Percentiles rank a stretch among this genome's conserved stretches.
Evolutionary conservation across 2,888 invertebrate genomes (phyloP).

Genomic region (Isoperla grammatica): DNA sequence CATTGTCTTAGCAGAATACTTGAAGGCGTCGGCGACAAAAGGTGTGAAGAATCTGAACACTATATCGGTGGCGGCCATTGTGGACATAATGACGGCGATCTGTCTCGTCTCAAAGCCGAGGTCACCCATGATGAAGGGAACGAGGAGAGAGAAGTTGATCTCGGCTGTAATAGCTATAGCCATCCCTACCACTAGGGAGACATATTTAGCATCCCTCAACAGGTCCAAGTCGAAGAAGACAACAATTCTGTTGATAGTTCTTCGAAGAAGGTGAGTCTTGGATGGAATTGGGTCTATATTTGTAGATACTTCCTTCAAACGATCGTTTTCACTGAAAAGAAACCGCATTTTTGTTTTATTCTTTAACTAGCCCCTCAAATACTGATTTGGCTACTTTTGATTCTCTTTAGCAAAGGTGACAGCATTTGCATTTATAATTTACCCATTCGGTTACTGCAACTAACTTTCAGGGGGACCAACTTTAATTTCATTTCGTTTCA

Average conservation of each 20-base stretch:
- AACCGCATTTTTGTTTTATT: too few relatives aligned
- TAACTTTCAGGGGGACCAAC: too few relatives aligned
- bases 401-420: too few relatives aligned
- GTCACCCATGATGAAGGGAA: conserved; percentile 62
- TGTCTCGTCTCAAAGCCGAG: conserved; percentile 52
- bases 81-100: conserved; percentile 58
- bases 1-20: conserved; percentile 57
- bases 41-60: conserved; percentile 58
- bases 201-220: conserved; percentile 59
- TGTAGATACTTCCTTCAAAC: too few relatives aligned
- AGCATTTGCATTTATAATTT: too few relatives aligned
- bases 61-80: conserved; percentile 57
- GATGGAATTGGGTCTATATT: too few relatives aligned
- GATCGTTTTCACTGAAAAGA: too few relatives aligned
- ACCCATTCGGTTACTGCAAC: too few relatives aligned
- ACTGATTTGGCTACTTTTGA: too few relatives aligned
- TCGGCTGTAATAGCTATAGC: conserved; percentile 64
- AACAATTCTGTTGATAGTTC: conserved; percentile 46
- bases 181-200: conserved; percentile 61
- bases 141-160: conserved; percentile 59
- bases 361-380: too few relatives aligned
- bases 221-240: conserved; percentile 59
- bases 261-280: too few relatives aligned
- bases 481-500: too few relatives aligned
- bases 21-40: conserved; percentile 59